Evolutionary conservation across 2,113 vertebrate species (phyloP).

Genomic region (Eonycteris spelaea): DNA sequence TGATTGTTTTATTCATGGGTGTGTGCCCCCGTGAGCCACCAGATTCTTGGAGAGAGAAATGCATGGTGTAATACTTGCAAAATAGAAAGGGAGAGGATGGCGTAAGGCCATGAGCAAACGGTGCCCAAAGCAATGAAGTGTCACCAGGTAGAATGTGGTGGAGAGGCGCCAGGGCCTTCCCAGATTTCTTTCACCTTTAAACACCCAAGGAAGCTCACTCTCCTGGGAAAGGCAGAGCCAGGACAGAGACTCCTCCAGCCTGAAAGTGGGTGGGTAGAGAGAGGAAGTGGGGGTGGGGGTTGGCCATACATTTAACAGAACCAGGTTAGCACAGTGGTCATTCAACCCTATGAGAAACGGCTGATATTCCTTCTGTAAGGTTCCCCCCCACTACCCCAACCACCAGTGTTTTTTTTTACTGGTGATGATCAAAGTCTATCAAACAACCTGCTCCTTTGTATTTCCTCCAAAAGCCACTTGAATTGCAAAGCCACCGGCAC

Average conservation of each 20-base stretch:
- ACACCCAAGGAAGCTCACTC: background rate
- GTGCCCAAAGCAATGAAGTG: background rate
- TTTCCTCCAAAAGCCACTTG: conserved; percentile 46
- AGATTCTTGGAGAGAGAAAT: background rate
- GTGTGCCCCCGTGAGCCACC: accelerated
- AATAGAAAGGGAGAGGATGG: background rate
- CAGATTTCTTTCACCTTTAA: background rate
- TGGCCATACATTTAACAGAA: background rate
- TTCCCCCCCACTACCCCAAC: conserved; percentile 39
- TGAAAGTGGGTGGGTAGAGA: background rate
- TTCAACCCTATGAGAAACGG: conserved; percentile 58
- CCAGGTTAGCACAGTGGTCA: conserved; percentile 23
- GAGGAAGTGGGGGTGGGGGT: too few relatives aligned
- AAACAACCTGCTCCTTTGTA: conserved; percentile 80
- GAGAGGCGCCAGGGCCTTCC: background rate
- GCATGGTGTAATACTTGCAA: background rate
- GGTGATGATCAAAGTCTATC: conserved; percentile 73
- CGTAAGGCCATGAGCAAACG: background rate
- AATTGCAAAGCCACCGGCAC: conserved; percentile 50
- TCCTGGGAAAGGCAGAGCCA: background rate
- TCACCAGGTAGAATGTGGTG: background rate
- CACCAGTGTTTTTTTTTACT: conserved; percentile 58
- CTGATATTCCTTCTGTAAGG: conserved; percentile 43
- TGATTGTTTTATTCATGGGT: background rate
- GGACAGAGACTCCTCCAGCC: background rate